A percentile compares a stretch with the other conserved stretches of the same genome.
These are phyloP conservation scores for Paraplagusia blochii DNA, from an alignment of 2,113 vertebrate species.

Conservation along the genomic window DNA sequence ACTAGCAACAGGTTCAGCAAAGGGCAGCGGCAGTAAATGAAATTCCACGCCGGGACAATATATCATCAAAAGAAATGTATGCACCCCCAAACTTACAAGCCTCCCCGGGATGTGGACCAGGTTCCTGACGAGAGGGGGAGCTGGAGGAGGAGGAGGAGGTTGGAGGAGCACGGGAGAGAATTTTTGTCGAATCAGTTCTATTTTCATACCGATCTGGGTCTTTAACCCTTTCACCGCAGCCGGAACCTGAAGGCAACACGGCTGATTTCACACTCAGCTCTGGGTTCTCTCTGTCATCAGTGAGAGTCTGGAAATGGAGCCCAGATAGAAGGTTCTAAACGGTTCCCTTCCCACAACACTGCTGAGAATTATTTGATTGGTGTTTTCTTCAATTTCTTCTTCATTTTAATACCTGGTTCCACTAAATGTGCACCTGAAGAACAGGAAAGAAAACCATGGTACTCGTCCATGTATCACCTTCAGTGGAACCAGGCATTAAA, in stretches of 20 bases:
- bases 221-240: constrained; percentile 75
- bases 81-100: constrained; percentile 88
- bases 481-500: too few relatives aligned
- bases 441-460: too few relatives aligned
- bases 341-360: too few relatives aligned
- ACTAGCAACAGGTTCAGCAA: constrained; percentile 99
- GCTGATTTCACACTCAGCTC: constrained; percentile 75
- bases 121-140: constrained; percentile 83
- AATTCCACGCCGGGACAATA: constrained; percentile 99
- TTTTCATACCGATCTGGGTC: constrained; percentile 80
- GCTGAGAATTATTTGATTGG: too few relatives aligned
- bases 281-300: too few relatives aligned
- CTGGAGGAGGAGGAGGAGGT: constrained; percentile 16
- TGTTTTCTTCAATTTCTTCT: too few relatives aligned
- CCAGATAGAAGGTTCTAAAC: too few relatives aligned
- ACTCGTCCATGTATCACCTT: too few relatives aligned
- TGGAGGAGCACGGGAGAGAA: constrained; percentile 68
- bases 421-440: too few relatives aligned
- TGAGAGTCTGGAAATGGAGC: too few relatives aligned
- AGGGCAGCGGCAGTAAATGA: constrained; percentile 99
- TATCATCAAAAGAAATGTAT: constrained; percentile 98
- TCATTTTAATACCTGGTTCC: too few relatives aligned
- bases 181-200: constrained; percentile 87
- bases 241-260: constrained; percentile 63
- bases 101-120: constrained; percentile 87